Evolutionary conservation across 2,113 vertebrate genomes (phyloP), one percentile per base, ranked within the genome.

Genomic region (Saiga tatarica): DNA sequence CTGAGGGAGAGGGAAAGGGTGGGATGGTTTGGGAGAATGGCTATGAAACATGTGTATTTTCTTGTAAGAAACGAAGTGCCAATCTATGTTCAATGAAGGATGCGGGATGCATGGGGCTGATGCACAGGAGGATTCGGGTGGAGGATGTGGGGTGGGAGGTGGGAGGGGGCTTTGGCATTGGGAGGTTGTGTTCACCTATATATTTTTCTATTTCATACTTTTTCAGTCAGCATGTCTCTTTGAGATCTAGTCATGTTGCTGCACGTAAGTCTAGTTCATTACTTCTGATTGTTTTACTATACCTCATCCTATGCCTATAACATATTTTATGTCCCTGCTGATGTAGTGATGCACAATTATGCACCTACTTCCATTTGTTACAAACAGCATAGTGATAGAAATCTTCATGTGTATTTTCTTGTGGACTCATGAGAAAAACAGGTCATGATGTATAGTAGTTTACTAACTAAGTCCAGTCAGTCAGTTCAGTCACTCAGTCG

Each of bases 231-330:
- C 3, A 16, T 82, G 33, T 33, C 1, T 19, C 83, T 89, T 59
- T 60, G 42, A 91, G 6, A 81, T 55, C 23, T 55, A 62, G n/a
- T 25, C 13, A 19, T 86, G 42, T 67, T 42, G 21, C 79, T 60
- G 8, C 6, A 64, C 55, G 26, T 89, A 45, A 92, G 76, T 90
- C 79, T 81, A 85, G 28, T 82, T 90, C 4, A 52, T 86, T 87
- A 50, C 7, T 87, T 92, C 16, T 67, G 64, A 59, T 76, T 60
- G 6, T 26, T 87, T 95, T 62, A 47, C 33, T 45, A 15, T 42
- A 23, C 30, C 50, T 86, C n/a, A 84, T 67, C 12, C 50, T 39
- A 47, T 26, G 9, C 5, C 39, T 87, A 5, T 59, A 92, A 52
- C 30, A 85, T 23, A 53, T n/a, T 94, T 88, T 92, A 79, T 39